These are phyloP conservation scores for Anthonomus grandis DNA, from an alignment of 1,140 invertebrate genomes.

Conservation along the genomic window DNA sequence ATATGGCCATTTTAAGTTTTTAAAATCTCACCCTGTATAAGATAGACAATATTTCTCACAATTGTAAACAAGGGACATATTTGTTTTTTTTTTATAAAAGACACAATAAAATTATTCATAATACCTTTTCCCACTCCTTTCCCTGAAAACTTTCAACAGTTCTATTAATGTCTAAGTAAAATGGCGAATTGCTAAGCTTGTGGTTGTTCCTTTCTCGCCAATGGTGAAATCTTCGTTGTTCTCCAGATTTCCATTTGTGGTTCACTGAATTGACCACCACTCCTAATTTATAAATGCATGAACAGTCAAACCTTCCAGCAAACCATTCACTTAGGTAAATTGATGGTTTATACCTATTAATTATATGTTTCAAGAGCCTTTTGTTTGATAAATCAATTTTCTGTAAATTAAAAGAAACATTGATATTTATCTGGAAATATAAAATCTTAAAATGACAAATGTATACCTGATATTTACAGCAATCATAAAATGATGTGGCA, in stretches of 20 bases:
- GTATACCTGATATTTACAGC: constrained; percentile 42
- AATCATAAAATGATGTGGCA: constrained; percentile 45
- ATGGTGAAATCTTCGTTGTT: no score
- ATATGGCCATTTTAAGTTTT: no score
- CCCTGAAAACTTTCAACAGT: constrained; percentile 28
- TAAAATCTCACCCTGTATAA: no score
- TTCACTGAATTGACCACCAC: not conserved
- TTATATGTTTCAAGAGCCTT: constrained; percentile 34
- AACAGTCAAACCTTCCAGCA: constrained; percentile 47
- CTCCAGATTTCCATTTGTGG: not conserved
- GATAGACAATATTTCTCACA: no score
- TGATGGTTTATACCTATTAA: constrained; percentile 42
- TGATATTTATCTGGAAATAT: not conserved
- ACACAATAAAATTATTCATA: no score
- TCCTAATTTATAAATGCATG: constrained; percentile 37
- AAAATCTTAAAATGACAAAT: no score
- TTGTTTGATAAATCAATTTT: constrained; percentile 30
- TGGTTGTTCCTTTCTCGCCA: no score
- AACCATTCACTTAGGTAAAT: constrained; percentile 47
- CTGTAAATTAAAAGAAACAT: constrained; percentile 14
- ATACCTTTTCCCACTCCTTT: constrained; percentile 34
- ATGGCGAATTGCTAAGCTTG: no score
- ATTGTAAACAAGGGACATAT: no score
- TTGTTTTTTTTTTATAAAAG: no score
- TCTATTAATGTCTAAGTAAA: constrained; percentile 6